Percentiles rank a stretch among this genome's conserved stretches.
phyloP scores from a whole-genome alignment of 2,113 vertebrate species.

The Hystrix brachyura region DNA sequence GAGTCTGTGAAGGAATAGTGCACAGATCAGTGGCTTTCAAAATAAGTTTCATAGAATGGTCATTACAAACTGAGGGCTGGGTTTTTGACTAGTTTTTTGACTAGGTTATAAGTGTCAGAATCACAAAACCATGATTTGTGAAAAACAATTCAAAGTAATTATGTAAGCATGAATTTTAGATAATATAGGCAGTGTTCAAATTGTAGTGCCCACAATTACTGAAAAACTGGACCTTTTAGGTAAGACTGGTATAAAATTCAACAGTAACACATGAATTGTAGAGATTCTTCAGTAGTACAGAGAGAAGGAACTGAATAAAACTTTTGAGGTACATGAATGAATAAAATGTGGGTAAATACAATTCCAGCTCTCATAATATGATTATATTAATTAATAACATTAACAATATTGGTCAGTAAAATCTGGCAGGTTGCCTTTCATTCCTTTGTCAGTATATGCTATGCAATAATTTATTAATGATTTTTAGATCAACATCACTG shows the following conservation, averaged over 20 bases:
- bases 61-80: neutral
- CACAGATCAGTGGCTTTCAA: neutral
- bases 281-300: neutral
- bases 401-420: neutral
- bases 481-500: neutral
- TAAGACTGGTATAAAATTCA: neutral
- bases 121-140: neutral
- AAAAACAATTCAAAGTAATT: neutral
- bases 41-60: neutral
- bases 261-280: neutral
- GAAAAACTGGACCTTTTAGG: neutral
- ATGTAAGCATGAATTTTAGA: neutral
- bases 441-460: neutral
- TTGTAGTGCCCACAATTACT: neutral
- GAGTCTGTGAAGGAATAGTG: neutral
- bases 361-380: neutral
- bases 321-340: neutral
- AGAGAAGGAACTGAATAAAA: neutral
- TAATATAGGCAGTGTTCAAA: neutral
- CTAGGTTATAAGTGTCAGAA: neutral
- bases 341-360: neutral
- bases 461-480: neutral
- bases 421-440: neutral
- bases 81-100: neutral
- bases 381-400: conserved; percentile 52